Evolutionary conservation across 2,888 invertebrate genomes (phyloP).

Genomic region (Drosophila borealis): DNA sequence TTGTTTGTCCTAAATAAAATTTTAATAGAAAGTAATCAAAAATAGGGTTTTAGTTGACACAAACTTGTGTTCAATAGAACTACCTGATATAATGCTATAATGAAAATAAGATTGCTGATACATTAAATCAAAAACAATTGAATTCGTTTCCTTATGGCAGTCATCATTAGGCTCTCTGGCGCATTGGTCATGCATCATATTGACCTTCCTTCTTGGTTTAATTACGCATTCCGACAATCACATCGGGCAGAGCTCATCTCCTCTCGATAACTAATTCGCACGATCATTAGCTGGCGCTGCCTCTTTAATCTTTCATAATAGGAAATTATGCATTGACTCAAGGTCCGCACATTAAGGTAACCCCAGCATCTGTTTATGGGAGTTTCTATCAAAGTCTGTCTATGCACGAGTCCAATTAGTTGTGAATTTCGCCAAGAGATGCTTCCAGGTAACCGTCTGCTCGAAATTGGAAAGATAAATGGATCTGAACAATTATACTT

Average conservation of each 20-base stretch:
- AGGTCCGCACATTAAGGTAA: constrained; percentile 42
- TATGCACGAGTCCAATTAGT: constrained; percentile 41
- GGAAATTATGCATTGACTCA: constrained; percentile 58
- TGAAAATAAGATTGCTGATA: not conserved
- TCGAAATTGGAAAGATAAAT: constrained; percentile 3
- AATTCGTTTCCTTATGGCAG: constrained; percentile 13
- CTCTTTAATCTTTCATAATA: constrained; percentile 47
- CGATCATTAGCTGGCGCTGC: constrained; percentile 63
- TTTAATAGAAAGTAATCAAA: not conserved
- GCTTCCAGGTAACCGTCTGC: not conserved
- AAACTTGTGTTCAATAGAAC: not conserved
- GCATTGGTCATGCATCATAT: constrained; percentile 20
- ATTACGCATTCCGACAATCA: constrained; percentile 37
- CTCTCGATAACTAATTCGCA: constrained; percentile 61
- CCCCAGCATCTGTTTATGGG: constrained; percentile 28
- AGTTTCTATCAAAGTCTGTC: constrained; percentile 44
- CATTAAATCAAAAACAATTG: not conserved
- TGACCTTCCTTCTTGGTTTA: constrained; percentile 37
- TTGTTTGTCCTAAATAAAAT: not conserved
- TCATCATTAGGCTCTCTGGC: constrained; percentile 13
- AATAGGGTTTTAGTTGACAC: constrained; percentile 1
- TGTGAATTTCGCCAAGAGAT: constrained; percentile 25
- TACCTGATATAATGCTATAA: not conserved
- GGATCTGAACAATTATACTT: constrained; percentile 20
- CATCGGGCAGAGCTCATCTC: constrained; percentile 41